phyloP scores from a whole-genome alignment of 2,113 vertebrate species.

The Scytalopus superciliaris region DNA sequence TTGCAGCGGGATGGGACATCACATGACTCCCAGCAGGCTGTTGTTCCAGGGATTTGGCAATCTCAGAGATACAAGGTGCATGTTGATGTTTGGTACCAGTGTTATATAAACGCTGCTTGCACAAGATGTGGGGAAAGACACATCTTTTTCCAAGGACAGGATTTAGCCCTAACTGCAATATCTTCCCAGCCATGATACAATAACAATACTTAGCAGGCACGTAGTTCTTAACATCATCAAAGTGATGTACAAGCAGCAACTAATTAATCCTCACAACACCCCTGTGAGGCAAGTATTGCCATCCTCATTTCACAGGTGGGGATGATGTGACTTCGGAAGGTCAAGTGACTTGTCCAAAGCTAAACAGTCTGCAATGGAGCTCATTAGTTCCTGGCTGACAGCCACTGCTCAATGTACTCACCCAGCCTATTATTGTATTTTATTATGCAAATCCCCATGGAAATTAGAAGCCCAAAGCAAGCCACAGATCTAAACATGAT shows the following conservation, averaged over 20 bases:
- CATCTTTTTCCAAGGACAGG: constrained; percentile 26
- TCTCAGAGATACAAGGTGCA: background rate
- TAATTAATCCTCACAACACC: constrained; percentile 62
- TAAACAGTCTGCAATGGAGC: constrained; percentile 5
- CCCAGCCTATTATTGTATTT: constrained; percentile 8
- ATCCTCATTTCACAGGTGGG: background rate
- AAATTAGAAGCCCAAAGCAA: constrained; percentile 55
- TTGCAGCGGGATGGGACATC: background rate
- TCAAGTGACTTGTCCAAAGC: constrained; percentile 34
- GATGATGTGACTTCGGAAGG: constrained; percentile 22
- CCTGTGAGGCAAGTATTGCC: constrained; percentile 57
- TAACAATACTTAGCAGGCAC: constrained; percentile 54
- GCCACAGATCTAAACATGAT: background rate
- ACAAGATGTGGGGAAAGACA: background rate
- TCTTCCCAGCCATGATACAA: constrained; percentile 31
- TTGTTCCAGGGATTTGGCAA: constrained; percentile 22
- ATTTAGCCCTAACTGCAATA: constrained; percentile 23
- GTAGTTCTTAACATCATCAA: constrained; percentile 60
- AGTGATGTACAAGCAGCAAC: constrained; percentile 37
- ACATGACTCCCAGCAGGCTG: background rate
- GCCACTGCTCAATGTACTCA: background rate
- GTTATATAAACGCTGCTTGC: constrained; percentile 22
- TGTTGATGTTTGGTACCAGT: constrained; percentile 5
- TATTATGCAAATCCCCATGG: constrained; percentile 34
- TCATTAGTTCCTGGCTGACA: constrained; percentile 17